phyloP scores from a whole-genome alignment of 2,888 invertebrate species.

The Thereva nobilitata region DNA sequence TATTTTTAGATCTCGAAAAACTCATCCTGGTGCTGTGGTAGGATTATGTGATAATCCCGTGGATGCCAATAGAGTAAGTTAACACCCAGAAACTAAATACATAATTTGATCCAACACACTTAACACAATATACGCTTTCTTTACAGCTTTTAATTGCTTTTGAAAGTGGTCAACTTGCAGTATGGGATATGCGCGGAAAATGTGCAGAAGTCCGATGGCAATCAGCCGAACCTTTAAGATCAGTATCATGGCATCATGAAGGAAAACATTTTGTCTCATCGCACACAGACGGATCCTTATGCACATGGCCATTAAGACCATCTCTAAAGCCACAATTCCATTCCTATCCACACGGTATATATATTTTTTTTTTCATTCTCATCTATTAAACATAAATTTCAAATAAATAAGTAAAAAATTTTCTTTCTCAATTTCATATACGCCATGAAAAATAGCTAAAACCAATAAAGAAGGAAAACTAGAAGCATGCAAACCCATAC shows the following conservation, averaged over 20 bases:
- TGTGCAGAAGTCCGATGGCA: constrained; percentile 83
- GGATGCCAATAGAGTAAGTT: constrained; percentile 89
- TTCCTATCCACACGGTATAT: constrained; percentile 87
- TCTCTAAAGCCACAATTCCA: constrained; percentile 78
- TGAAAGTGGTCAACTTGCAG: constrained; percentile 90
- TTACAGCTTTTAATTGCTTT: constrained; percentile 91
- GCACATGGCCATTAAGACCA: constrained; percentile 85
- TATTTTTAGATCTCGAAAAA: constrained; percentile 83
- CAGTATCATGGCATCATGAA: constrained; percentile 96
- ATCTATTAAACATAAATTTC: neutral
- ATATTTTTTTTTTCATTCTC: too few relatives aligned
- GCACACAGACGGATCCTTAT: constrained; percentile 93
- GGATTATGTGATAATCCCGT: constrained; percentile 96
- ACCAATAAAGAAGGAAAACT: constrained; percentile 88
- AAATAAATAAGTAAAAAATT: neutral
- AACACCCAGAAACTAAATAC: neutral
- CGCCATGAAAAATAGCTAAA: constrained; percentile 68
- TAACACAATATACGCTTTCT: constrained; percentile 22
- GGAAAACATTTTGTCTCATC: constrained; percentile 97
- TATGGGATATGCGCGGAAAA: constrained; percentile 93
- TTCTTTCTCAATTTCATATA: neutral
- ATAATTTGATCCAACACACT: constrained; percentile 23
- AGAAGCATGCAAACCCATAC: constrained; percentile 92
- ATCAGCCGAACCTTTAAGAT: constrained; percentile 76
- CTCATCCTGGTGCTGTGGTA: constrained; percentile 95